Evolutionary conservation across 2,888 invertebrate species (phyloP).

Genomic region (Psococerastis gibbosa): DNA sequence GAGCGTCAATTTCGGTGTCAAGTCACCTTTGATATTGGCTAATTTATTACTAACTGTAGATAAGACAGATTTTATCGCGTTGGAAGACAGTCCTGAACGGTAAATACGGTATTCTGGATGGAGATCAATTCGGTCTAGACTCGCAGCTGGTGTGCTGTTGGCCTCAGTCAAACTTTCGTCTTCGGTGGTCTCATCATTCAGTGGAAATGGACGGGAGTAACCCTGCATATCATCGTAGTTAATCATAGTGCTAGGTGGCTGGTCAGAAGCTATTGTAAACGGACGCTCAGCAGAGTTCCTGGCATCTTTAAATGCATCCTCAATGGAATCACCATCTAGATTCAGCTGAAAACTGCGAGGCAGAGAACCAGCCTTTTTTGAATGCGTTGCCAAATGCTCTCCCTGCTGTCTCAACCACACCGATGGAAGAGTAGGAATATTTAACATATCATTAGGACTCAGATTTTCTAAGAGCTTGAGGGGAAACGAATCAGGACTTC

Average conservation of each 20-base stretch:
- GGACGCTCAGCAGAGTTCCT: constrained; percentile 39
- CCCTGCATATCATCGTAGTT: constrained; percentile 46
- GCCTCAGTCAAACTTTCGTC: constrained; percentile 17
- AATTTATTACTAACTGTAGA: constrained; percentile 23
- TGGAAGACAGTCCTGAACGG: constrained; percentile 25
- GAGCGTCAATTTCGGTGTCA: constrained; percentile 24
- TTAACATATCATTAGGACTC: background rate
- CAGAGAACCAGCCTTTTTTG: constrained; percentile 54
- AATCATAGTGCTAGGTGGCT: constrained; percentile 38
- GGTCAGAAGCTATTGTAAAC: constrained; percentile 51
- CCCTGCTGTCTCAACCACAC: constrained; percentile 53
- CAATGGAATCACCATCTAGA: constrained; percentile 23
- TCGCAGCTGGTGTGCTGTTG: constrained; percentile 22
- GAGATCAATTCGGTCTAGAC: constrained; percentile 33
- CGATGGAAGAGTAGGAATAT: constrained; percentile 39
- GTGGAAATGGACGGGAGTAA: constrained; percentile 21
- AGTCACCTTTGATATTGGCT: constrained; percentile 25
- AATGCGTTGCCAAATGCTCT: constrained; percentile 42
- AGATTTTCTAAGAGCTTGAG: background rate
- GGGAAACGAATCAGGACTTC: too few relatives aligned
- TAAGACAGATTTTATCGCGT: constrained; percentile 20
- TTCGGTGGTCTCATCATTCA: constrained; percentile 16
- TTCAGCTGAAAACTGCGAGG: constrained; percentile 57
- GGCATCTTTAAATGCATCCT: constrained; percentile 20
- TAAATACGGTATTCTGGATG: constrained; percentile 70